Evolutionary conservation across 2,797 vertebrate species (phyloP).

Genomic region (Notoglanidium macrostoma): DNA sequence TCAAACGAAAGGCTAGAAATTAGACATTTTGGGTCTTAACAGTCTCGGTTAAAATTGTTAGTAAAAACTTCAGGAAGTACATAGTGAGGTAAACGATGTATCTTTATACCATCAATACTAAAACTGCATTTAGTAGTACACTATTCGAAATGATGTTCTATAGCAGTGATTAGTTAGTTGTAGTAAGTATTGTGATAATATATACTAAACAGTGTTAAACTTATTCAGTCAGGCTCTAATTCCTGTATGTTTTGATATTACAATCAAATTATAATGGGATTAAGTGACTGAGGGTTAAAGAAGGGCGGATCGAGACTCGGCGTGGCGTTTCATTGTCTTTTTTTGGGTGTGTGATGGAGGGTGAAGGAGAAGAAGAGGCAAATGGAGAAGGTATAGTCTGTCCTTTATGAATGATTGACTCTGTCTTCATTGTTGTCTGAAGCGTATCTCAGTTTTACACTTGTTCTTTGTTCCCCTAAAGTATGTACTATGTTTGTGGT

Average conservation of each 20-base stretch:
- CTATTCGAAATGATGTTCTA: neutral
- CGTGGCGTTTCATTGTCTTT: slow-evolving; percentile 16
- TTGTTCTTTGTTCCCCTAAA: too few species aligned
- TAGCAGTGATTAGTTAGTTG: neutral
- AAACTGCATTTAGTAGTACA: neutral
- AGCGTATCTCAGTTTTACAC: neutral
- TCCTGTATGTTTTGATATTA: neutral
- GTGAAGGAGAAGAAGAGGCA: neutral
- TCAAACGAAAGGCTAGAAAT: neutral
- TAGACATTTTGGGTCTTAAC: neutral
- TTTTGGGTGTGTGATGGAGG: slow-evolving; percentile 2
- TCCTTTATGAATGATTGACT: slow-evolving; percentile 24
- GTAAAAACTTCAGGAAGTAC: neutral
- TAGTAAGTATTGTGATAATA: neutral
- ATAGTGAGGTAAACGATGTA: too few species aligned
- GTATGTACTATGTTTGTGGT: neutral
- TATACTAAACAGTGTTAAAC: neutral
- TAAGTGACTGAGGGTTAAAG: neutral
- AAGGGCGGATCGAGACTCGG: neutral
- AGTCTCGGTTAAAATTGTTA: neutral
- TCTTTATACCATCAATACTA: neutral
- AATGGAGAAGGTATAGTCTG: neutral
- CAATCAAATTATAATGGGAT: neutral
- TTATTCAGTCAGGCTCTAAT: neutral
- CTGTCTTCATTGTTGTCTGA: neutral